Percentiles rank a stretch among this genome's conserved stretches.
Evolutionary conservation across 2,113 vertebrate genomes (phyloP).

Genomic region (Muscicapa adusta): DNA sequence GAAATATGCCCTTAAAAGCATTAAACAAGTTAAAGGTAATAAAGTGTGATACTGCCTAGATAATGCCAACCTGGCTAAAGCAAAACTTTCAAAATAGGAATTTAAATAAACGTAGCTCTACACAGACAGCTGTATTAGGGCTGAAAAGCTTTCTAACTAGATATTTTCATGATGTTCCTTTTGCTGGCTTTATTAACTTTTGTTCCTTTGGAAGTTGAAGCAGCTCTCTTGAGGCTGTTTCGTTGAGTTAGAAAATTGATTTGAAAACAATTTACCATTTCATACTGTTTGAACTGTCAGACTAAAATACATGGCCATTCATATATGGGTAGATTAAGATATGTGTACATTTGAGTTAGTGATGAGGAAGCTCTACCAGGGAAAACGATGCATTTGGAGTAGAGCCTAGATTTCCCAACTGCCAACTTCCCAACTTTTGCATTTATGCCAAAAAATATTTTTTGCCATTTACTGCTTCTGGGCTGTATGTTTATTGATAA

Average conservation of each 20-base stretch:
- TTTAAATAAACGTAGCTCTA: not conserved
- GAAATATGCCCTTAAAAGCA: slow-evolving; percentile 89
- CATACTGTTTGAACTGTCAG: not conserved
- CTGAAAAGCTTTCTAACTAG: not conserved
- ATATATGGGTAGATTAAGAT: not conserved
- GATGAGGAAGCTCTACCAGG: not conserved
- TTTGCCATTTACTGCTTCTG: not conserved
- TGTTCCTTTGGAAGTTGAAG: not conserved
- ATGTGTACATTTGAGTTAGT: not conserved
- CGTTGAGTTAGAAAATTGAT: not conserved
- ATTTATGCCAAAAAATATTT: not conserved
- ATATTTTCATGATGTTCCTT: not conserved
- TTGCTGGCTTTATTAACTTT: not conserved
- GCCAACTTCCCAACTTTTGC: not conserved
- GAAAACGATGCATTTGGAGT: not conserved
- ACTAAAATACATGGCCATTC: not conserved
- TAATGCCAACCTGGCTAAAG: not conserved
- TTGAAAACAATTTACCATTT: not conserved
- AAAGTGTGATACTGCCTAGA: not conserved
- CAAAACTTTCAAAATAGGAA: not conserved
- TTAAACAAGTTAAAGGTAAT: slow-evolving; percentile 96
- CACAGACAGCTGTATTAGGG: not conserved
- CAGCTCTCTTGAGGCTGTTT: not conserved
- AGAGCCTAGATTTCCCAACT: not conserved
- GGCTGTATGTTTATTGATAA: not conserved